A percentile compares a stretch with the other conserved stretches of the same genome.
These are phyloP conservation scores for Meloidogyne floridensis DNA, from an alignment of 1,140 invertebrate genomes.

Conservation along the genomic window DNA sequence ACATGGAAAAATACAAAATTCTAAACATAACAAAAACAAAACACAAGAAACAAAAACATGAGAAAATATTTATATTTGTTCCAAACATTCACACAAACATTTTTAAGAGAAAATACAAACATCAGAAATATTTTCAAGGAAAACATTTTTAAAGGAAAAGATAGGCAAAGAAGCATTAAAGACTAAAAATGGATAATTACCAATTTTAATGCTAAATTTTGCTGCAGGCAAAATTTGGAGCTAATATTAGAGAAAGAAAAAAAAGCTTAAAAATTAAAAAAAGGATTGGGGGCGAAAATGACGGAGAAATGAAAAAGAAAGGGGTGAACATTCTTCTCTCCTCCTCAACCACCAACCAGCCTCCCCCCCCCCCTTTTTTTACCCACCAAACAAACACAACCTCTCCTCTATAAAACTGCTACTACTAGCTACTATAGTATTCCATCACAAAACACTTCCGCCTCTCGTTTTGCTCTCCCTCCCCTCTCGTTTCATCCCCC, in stretches of 20 bases:
- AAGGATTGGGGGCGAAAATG: background rate
- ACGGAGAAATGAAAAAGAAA: background rate
- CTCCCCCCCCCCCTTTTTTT: too few species aligned
- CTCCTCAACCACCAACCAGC: background rate
- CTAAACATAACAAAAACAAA: too few species aligned
- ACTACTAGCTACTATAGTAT: background rate
- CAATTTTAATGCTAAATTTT: constrained; percentile 10
- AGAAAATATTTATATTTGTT: too few species aligned
- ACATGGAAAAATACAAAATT: too few species aligned
- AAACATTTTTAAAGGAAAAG: too few species aligned
- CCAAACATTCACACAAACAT: too few species aligned
- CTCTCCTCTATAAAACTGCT: background rate
- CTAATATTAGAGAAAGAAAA: background rate
- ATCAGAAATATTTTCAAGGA: too few species aligned
- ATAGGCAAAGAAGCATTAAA: too few species aligned
- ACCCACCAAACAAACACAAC: background rate
- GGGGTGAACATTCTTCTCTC: too few species aligned
- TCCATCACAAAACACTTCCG: constrained; percentile 4
- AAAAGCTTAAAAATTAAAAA: constrained; percentile 10
- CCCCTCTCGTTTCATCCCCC: background rate
- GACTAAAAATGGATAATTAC: background rate
- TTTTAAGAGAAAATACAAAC: too few species aligned
- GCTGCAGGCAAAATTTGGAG: constrained; percentile 3
- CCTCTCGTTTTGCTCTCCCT: background rate
- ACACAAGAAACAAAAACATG: too few species aligned